Evolutionary conservation across 2,797 vertebrate genomes (phyloP), one percentile per base, ranked within the genome.

Genomic region (Lateolabrax maculatus): DNA sequence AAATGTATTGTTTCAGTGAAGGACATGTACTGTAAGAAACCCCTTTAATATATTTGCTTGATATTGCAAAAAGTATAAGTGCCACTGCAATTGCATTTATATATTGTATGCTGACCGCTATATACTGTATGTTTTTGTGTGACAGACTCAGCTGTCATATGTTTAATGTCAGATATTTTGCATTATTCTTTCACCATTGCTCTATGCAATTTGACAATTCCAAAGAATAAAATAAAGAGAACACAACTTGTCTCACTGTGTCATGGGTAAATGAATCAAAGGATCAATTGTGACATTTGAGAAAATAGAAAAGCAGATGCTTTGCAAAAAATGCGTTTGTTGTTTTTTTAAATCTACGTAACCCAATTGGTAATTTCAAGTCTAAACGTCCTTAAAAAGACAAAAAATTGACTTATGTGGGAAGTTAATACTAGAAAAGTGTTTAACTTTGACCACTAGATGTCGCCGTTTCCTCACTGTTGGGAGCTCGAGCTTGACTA

Each of bases 31-130:
- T 68, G 49, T 79, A 86, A 66, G 31, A 81, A 83, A 85, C 63
- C 82, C 78, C 80, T 87, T 92, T 93, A 94, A 93, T 94, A 94
- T 94, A 94, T 95, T 94, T 89, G 92, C 93, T 92, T 92, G 90
- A 71, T 78, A 73, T 84, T 87, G 84, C 88, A 81, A 89, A 90
- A 87, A 60, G n/a, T 90, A 88, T 76, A 85, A 80, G 69, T 84
- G 62, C 89, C 89, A 89, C 88, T 87, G 89, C 91, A 83, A 77
- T 80, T 90, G 84, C 89, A 64, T 91, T 87, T 84, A 64, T 79
- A 80, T 85, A 81, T 86, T 83, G 48, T 88, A 77, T 71, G 71
- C 82, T 87, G 76, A 80, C 60, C 77, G 79, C 80, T 87, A 62
- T 83, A 41, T 83, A 25, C 19, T 71, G 53, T 66, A 74, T 90